Percentiles rank a stretch among this genome's conserved stretches.
phyloP scores from a whole-genome alignment of 2,888 invertebrate species.

The Drosophila rellima region DNA sequence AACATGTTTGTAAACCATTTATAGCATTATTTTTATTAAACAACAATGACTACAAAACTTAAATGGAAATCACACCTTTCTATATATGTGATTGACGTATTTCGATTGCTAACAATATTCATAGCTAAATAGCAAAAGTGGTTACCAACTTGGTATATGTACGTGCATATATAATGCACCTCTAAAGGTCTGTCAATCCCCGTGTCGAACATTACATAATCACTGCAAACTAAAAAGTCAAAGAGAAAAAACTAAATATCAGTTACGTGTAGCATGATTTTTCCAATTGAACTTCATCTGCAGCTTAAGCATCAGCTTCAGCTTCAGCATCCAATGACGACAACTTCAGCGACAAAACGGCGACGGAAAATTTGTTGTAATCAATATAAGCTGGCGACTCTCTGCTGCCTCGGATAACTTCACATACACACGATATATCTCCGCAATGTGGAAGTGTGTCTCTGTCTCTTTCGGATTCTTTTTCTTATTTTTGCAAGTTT shows the following conservation, averaged over 20 bases:
- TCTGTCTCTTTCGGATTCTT: slow-evolving; percentile 1
- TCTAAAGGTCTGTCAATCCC: slow-evolving; percentile 3
- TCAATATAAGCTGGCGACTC: slow-evolving; percentile 79
- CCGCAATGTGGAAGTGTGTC: slow-evolving; percentile 18
- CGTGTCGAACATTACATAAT: slow-evolving; percentile 27
- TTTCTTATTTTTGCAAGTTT: neutral
- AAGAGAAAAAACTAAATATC: slow-evolving; percentile 41
- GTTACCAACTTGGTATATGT: too few species aligned
- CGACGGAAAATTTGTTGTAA: slow-evolving; percentile 79
- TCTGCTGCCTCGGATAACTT: slow-evolving; percentile 74
- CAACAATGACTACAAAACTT: neutral
- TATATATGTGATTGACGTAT: too few species aligned
- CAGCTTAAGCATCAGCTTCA: slow-evolving; percentile 16
- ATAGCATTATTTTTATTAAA: too few species aligned
- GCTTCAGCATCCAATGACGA: slow-evolving; percentile 26
- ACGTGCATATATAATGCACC: slow-evolving; percentile 3
- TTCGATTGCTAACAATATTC: neutral
- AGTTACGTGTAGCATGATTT: slow-evolving; percentile 47
- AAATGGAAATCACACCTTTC: neutral
- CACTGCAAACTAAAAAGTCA: slow-evolving; percentile 7
- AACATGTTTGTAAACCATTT: too few species aligned
- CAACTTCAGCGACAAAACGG: slow-evolving; percentile 71
- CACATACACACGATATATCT: slow-evolving; percentile 58
- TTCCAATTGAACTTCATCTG: slow-evolving; percentile 41
- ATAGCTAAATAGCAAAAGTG: too few species aligned